Evolutionary conservation across 2,797 vertebrate species (phyloP).

Genomic region (Mionectes olivaceus): DNA sequence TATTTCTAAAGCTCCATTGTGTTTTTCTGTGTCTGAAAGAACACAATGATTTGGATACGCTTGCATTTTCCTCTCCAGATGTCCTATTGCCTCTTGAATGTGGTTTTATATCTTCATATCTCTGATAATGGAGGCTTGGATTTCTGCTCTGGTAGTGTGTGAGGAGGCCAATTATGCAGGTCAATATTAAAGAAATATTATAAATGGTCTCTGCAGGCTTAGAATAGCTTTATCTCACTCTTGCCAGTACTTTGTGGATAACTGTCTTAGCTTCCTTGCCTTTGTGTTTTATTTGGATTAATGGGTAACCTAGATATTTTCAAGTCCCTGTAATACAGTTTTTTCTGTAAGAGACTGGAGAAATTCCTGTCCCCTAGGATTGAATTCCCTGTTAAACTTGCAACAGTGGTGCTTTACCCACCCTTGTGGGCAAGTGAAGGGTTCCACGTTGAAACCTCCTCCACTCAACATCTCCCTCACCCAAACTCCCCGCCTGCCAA

Average conservation of each 20-base stretch:
- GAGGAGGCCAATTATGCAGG: background rate
- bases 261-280: background rate
- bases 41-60: conserved; percentile 44
- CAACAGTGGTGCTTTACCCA: background rate
- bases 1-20: conserved; percentile 70
- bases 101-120: conserved; percentile 26
- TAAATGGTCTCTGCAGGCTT: background rate
- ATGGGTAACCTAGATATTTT: conserved; percentile 5
- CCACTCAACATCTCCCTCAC: background rate
- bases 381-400: background rate
- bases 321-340: background rate
- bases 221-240: background rate
- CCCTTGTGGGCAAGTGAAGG: no score
- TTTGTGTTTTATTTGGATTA: conserved; percentile 38
- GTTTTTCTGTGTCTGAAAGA: conserved; percentile 50
- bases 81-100: conserved; percentile 47
- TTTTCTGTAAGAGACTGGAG: background rate
- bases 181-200: conserved; percentile 37
- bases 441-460: background rate
- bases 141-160: background rate
- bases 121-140: background rate
- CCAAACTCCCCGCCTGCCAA: background rate
- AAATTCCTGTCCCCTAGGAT: background rate
- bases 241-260: background rate
- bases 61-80: conserved; percentile 58